Base-by-base conservation (phyloP, 2,113 vertebrate species). In the Myrmophylax atrothorax region DNA sequence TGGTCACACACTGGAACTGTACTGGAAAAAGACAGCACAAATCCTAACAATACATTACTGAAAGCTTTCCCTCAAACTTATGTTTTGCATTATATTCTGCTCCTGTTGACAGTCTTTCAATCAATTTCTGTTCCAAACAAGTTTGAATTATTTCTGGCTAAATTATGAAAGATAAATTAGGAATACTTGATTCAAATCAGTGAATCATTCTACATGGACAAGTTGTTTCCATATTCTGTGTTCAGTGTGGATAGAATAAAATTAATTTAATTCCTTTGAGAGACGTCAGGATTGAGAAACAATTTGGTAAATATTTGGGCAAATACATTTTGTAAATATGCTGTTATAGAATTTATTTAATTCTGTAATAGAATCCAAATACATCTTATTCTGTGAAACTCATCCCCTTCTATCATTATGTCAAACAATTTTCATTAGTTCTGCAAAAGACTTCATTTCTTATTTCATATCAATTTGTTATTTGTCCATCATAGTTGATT, bases 111-210 rank as follows among this genome's bases (percentile, higher is more conserved):
- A 16, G 28, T 60, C 10, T 3, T 94, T 90, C 87, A 91, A 62
- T 77, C 76, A 89, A 84, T 75, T 94, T 87, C 47, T 89, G 8
- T 75, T 91, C 66, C 84, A 87, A 84, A 62, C 8, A 93, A 90
- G n/a, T 83, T 47, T 94, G 66, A 89, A 94, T 95, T 87, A 91
- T 40, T 94, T 24, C 58, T 90, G 87, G 33, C 28, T 93, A 70
- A 82, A 83, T 90, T 93, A 87, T 58, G 53, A 85, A 76, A 62
- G 31, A 76, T 75, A 95, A 90, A 93, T 96, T 93, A 91, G 37
- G 49, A 91, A 85, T 87, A 72, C 31, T 91, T 84, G 70, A 89
- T 94, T 76, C 82, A 91, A 91, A 93, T 79, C 67, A 90, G 58
- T 88, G 92, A 91, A 79, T 93, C 40, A 68, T 95, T 93, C 81